Evolutionary conservation across 2,888 invertebrate genomes (phyloP).

Genomic region (Xanthia togata): DNA sequence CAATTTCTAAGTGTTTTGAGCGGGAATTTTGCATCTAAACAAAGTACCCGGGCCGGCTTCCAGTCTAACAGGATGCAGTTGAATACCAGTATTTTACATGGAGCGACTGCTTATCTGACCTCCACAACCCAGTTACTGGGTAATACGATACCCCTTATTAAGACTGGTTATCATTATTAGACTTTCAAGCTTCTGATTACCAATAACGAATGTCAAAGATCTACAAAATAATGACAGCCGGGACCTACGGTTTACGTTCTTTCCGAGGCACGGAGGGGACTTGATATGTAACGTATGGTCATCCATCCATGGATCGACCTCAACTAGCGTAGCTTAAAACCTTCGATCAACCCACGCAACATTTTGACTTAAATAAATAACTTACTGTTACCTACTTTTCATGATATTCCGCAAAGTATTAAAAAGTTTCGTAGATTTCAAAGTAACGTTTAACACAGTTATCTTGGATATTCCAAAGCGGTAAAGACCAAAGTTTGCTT

Average conservation of each 20-base stretch:
- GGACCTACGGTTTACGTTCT: no score
- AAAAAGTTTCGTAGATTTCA: constrained; percentile 33
- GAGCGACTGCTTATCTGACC: no score
- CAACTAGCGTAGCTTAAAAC: background rate
- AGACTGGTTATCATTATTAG: background rate
- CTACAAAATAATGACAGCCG: background rate
- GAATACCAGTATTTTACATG: no score
- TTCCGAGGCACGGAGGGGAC: background rate
- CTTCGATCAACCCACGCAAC: background rate
- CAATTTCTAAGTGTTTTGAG: background rate
- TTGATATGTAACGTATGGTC: background rate
- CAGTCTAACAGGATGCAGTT: no score
- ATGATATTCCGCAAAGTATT: constrained; percentile 23
- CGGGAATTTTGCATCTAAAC: background rate
- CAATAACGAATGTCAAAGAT: background rate
- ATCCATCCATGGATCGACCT: background rate
- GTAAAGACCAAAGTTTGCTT: constrained; percentile 49
- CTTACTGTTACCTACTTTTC: background rate
- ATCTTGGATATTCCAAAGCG: constrained; percentile 38
- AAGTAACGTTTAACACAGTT: constrained; percentile 37
- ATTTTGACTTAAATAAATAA: background rate
- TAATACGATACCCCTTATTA: background rate
- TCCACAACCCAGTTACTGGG: no score
- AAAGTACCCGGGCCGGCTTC: background rate
- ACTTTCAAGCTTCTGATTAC: background rate